phyloP scores from a whole-genome alignment of 2,888 invertebrate species.

The Endomychus coccineus region DNA sequence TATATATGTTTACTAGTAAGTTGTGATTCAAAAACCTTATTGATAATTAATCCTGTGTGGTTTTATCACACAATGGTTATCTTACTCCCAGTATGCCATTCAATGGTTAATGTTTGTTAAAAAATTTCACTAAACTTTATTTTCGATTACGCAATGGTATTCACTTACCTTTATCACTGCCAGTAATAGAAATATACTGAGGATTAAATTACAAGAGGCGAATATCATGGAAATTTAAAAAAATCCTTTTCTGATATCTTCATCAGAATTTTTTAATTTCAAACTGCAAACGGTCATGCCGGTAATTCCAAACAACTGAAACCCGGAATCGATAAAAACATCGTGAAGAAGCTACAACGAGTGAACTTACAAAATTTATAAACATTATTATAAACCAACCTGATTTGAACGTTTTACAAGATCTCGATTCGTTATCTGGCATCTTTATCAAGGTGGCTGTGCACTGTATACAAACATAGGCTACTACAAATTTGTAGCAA shows the following conservation, averaged over 20 bases:
- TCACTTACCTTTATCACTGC: conserved; percentile 30
- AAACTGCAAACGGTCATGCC: conserved; percentile 31
- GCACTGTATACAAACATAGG: neutral
- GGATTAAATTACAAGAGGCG: conserved; percentile 30
- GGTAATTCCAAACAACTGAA: conserved; percentile 31
- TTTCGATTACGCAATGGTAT: neutral
- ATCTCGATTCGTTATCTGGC: conserved; percentile 5
- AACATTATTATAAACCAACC: conserved; percentile 33
- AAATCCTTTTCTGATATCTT: conserved; percentile 28
- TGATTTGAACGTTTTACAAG: conserved; percentile 17
- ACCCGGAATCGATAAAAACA: no score
- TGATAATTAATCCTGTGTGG: no score
- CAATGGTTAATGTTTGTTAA: neutral
- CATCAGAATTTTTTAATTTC: conserved; percentile 28
- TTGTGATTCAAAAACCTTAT: no score
- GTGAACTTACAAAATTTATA: conserved; percentile 32
- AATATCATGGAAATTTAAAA: conserved; percentile 34
- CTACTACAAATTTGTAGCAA: conserved; percentile 9
- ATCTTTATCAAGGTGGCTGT: conserved; percentile 1
- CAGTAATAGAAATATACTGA: conserved; percentile 32
- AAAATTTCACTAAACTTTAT: neutral
- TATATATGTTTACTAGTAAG: no score
- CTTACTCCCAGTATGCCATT: no score
- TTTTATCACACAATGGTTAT: no score
- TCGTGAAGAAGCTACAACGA: neutral